Evolutionary conservation across 2,888 invertebrate genomes (phyloP), one percentile per base, ranked within the genome.

Genomic region (Papilio gigon): DNA sequence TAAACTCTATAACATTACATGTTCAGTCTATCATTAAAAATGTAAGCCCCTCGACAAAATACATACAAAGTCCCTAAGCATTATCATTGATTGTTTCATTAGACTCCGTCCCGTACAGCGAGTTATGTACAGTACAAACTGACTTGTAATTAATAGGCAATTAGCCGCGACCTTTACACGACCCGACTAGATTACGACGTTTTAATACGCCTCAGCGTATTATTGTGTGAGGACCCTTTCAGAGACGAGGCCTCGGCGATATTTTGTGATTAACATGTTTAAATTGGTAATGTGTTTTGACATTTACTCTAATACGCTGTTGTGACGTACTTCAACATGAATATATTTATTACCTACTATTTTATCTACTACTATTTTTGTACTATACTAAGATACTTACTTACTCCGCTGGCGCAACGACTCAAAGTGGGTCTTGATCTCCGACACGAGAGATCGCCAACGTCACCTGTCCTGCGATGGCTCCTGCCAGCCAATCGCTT

Each of bases 131-230:
- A 59, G 60, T 53, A 65, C 58, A 69, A 65, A 73, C 72, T 72
- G 72, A 65, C 69, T 70, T 71, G 74, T 75, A 76, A 77, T 75
- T 77, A 76, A 77, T 76, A 73, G 74, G 67, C 77, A 75, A 77
- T 77, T 77, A 77, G 75, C 63, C 63, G 72, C 70, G 69, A 73
- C 74, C 71, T 73, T 73, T 73, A 72, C 73, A 71, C 70, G 68
- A 70, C 68, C 65, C 69, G 53, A 60, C 37, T 42, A 27, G 65
- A 69, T 69, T 70, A 70, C 70, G 59, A 60, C 64, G 66, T 70
- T 70, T 70, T 66, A 70, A 65, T 69, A 69, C 69, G 66, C 17
- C 20, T 33, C 42, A 65, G 27, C 44, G 62, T 70, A 66, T 69
- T 69, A 69, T 62, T 70, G 61, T 66, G 47, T 56, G 53, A 66